Evolutionary conservation across 2,888 invertebrate species (phyloP), one percentile per base, ranked within the genome.

Genomic region (Therioaphis trifolii): DNA sequence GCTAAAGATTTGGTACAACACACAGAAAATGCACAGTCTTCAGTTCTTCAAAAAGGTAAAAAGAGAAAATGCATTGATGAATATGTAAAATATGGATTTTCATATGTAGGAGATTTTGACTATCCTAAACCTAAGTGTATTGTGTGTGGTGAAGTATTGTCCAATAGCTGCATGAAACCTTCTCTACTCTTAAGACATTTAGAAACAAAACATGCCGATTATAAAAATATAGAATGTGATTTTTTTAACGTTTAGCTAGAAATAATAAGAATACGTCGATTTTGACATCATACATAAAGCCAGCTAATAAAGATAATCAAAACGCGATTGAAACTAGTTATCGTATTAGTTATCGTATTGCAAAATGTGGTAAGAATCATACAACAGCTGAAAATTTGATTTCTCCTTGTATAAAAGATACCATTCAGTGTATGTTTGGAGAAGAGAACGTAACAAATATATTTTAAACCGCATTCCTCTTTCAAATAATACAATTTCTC

Each of bases 351-450:
- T 69, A 69, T 69, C 74, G 66, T 66, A 85, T 86, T 66, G 85
- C 85, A 43, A 74, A 74, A 74, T 74, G 21, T 55, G 55, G 74
- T 74, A 74, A 74, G 55, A 55, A 29, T 74, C 55, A 55, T 55
- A 74, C 29, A 12, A 74, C 55, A 74, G 74, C 74, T 72, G 72
- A 82, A 82, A 58, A 74, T 52, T 55, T 55, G 21, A 52, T 68
- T 76, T 43, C 11, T 63, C 61, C 21, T 74, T 74, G 35, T 55
- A 84, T 72, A 46, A 74, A 43, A 71, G 63, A 82, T 69, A 52
- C 82, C 4, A 43, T 82, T 46, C n/a, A 46, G 49, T 71, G 21
- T 29, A 82, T 82, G 63, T 61, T 82, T 96, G 89, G 95, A 92
- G 91, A 96, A 95, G 46, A 82, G 49, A 43, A 72, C 15, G 74